Conservation (phyloP, 2,888 invertebrate species). For the Clostera curtula region DNA sequence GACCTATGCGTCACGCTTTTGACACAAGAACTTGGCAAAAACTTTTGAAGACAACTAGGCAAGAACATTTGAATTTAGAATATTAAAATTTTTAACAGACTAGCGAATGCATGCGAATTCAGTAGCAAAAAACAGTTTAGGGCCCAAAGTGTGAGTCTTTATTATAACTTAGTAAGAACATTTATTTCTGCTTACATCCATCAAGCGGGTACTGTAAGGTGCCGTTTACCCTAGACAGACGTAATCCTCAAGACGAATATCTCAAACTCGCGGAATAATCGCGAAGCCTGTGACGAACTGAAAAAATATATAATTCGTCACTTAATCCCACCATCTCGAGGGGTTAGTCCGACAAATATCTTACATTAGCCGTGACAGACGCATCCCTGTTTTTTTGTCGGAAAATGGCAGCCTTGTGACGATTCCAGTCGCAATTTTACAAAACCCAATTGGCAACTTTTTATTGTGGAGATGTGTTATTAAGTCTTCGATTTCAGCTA, state of each 20-base stretch:
- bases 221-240: constrained; percentile 56
- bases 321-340: constrained; percentile 55
- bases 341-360: constrained; percentile 56
- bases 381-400: constrained; percentile 21
- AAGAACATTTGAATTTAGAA: no score
- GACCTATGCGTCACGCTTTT: no score
- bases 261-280: constrained; percentile 68
- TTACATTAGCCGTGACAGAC: constrained; percentile 53
- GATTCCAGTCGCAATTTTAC: constrained; percentile 1
- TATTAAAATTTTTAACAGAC: no score
- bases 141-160: no score
- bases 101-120: constrained; percentile 24
- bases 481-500: no score
- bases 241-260: constrained; percentile 71
- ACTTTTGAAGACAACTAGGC: no score
- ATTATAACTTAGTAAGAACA: no score
- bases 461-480: no score
- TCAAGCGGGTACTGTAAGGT: constrained; percentile 64
- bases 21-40: no score
- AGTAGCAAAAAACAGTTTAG: no score
- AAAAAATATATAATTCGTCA: constrained; percentile 63
- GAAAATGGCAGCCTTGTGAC: constrained; percentile 13
- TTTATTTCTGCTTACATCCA: constrained; percentile 62
- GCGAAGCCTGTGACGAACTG: constrained; percentile 56
- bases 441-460: background rate